Base-by-base conservation (phyloP, 1,140 invertebrate species). In the Ostrea edulis region DNA sequence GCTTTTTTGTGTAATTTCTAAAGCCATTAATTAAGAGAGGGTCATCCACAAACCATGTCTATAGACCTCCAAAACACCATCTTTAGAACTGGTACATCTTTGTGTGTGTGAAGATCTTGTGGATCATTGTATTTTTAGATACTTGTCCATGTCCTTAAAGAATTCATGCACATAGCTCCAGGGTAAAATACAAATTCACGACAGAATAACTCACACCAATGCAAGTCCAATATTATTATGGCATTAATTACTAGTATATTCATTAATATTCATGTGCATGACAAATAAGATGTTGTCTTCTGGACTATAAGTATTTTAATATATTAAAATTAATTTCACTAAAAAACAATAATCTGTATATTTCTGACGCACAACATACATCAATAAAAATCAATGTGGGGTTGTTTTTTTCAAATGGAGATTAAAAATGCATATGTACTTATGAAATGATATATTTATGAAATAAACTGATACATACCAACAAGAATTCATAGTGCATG, bases 171-270 rank as follows among this genome's bases (percentile, higher is more conserved):
- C 29, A 77, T 77, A 5, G 68, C 68, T 35, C 29, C 4, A 35
- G 29, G 68, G 68, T 35, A 77, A 77, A 77, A 77, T 25, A 77
- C 25, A 35, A 77, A 77, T 77, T 22, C 12, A 35, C 7, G 7
- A 77, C 68, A 77, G 68, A 77, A 77, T 77, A 77, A 9, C 68
- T 77, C 68, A 12, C 68, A 77, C 68, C 68, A 77, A 35, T 77
- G 68, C 68, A 77, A 77, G 68, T 77, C 25, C 25, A 77, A 77
- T 77, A 77, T 77, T 35, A 29, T 77, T 35, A 77, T 25, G 8
- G 68, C 68, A 77, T 77, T 77, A 77, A 77, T 77, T 77, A 77
- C 22, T 29, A 25, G 8, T 25, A 29, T 77, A 77, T 4, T 77
- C 68, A 77, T 77, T 22, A 77, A 77, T 77, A 62, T 44, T 44